Evolutionary conservation across 2,888 invertebrate genomes (phyloP).

Genomic region (Phyllotreta cruciferae): DNA sequence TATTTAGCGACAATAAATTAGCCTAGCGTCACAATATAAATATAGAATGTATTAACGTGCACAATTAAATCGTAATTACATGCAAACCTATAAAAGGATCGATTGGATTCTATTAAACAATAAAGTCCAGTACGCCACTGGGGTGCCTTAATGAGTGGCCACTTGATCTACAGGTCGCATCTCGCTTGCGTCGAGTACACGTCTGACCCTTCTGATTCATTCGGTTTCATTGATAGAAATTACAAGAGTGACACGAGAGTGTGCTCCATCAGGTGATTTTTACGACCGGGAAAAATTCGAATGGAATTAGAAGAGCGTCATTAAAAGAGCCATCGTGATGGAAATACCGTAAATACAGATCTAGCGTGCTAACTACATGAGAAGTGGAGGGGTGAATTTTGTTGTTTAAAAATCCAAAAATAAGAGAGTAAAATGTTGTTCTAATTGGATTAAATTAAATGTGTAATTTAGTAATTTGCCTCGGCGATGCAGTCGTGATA

Average conservation of each 20-base stretch:
- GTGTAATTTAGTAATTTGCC: constrained; percentile 2
- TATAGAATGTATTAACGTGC: constrained; percentile 14
- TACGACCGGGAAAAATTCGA: not conserved
- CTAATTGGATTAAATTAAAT: not conserved
- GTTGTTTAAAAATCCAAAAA: no score
- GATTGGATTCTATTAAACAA: not conserved
- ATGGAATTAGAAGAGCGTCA: no score
- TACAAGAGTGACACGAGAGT: constrained; percentile 28
- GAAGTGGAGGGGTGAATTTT: no score
- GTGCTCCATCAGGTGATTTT: constrained; percentile 20
- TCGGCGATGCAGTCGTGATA: constrained; percentile 9
- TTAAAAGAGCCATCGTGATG: no score
- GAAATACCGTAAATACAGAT: no score
- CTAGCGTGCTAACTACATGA: no score
- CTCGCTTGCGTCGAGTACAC: constrained; percentile 44
- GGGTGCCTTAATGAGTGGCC: constrained; percentile 49
- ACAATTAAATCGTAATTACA: not conserved
- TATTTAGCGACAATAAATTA: constrained; percentile 23
- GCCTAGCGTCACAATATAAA: constrained; percentile 20
- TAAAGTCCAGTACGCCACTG: constrained; percentile 33
- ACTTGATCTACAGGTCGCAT: constrained; percentile 55
- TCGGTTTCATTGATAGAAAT: constrained; percentile 37
- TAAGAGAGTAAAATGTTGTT: no score
- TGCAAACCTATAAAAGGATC: not conserved
- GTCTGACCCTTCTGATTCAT: constrained; percentile 51